Percentiles rank a stretch among this genome's conserved stretches.
Evolutionary conservation across 2,113 vertebrate species (phyloP).

Genomic region (Periophthalmus modestus): DNA sequence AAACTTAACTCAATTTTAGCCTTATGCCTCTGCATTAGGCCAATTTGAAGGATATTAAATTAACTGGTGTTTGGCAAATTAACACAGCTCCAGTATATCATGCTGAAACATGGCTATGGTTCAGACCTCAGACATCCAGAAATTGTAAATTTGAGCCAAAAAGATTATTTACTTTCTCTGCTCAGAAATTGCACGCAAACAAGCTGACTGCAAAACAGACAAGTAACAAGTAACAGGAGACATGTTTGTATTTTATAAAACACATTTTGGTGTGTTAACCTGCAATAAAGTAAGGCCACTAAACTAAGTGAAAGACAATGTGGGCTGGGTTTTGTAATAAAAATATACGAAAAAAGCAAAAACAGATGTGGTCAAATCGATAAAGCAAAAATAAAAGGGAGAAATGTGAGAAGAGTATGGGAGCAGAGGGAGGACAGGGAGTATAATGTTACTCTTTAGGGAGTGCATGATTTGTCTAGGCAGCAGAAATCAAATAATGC

Average conservation of each 20-base stretch:
- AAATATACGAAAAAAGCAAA: conserved; percentile 8
- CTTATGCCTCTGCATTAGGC: not conserved
- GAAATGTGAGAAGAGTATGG: not conserved
- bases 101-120: conserved; percentile 32
- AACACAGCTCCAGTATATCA: conserved; percentile 46
- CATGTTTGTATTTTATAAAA: conserved; percentile 24
- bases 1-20: not conserved
- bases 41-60: conserved; percentile 1
- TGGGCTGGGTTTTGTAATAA: conserved; percentile 32
- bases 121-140: conserved; percentile 62
- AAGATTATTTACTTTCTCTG: conserved; percentile 46
- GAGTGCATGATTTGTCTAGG: not conserved
- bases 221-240: conserved; percentile 30
- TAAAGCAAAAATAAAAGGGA: conserved; percentile 35
- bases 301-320: conserved; percentile 21
- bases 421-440: conserved; percentile 14
- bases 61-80: conserved; percentile 36
- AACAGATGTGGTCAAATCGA: conserved; percentile 19
- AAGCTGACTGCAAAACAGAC: conserved; percentile 34
- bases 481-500: not conserved
- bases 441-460: conserved; percentile 6
- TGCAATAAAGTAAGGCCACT: conserved; percentile 8
- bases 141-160: conserved; percentile 46
- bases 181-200: conserved; percentile 37
- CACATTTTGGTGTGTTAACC: conserved; percentile 10